Evolutionary conservation across 2,888 invertebrate genomes (phyloP), one percentile per base, ranked within the genome.

Genomic region (Spodoptera littoralis): DNA sequence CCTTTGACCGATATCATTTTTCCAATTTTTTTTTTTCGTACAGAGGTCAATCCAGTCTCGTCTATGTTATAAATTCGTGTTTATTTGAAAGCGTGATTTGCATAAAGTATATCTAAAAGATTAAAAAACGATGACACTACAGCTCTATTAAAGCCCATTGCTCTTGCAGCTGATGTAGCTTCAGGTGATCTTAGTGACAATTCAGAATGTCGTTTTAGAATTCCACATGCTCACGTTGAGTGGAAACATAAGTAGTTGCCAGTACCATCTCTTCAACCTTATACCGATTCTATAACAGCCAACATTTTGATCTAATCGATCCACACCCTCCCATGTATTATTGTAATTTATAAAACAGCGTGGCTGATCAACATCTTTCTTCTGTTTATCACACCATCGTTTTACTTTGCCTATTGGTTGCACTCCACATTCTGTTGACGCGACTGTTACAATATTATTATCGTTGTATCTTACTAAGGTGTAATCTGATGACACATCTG

Each of bases 331-430:
- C 64, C 66, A 68, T 70, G 61, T 43, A 73, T 65, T 50, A 36
- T 69, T 73, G 49, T 71, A 74, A 18, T 68, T 70, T 27, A 71
- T 30, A 49, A 70, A 62, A 27, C 62, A 73, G 12, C 64, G 46
- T 13, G 73, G 67, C 67, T 65, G 66, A 56, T 73, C 62, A 45
- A 73, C 67, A 46, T 70, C 70, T 24, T 61, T 64, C 18, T 69
- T 66, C 45, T 73, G 61, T 45, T 73, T 70, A n/a, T 67, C 48
- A 27, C 48, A 48, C 5, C 67, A 62, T 54, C 62, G 43, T 53
- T 45, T 46, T 4, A 54, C 54, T 46, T 54, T 46, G 30, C 27
- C 46, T 69, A 56, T 41, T 22, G 51, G 51, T 52, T 46, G 36
- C 11, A n/a, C 36, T 22, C 59, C 59, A 52, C 48, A 27, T 48